Percentiles rank a stretch among this genome's conserved stretches.
phyloP scores from a whole-genome alignment of 2,888 invertebrate genomes.

The Hypercompe scribonia region DNA sequence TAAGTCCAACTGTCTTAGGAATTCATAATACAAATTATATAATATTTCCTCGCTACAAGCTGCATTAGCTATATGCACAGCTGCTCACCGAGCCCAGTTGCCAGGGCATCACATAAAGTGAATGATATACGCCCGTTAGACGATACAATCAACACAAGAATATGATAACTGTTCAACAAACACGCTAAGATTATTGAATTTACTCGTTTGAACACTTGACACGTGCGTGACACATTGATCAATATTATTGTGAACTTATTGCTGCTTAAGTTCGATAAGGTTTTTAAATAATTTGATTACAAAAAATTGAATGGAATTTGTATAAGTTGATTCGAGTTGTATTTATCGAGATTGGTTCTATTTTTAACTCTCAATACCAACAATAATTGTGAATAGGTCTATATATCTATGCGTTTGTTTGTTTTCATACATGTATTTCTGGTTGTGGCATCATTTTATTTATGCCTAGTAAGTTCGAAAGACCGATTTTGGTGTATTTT shows the following conservation, averaged over 20 bases:
- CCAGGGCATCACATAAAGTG: conserved; percentile 15
- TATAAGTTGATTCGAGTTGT: neutral
- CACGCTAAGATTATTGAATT: conserved; percentile 51
- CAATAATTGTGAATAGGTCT: neutral
- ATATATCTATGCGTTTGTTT: neutral
- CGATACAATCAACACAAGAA: conserved; percentile 41
- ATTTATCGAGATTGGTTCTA: neutral
- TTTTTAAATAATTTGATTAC: neutral
- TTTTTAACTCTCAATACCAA: neutral
- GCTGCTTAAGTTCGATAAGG: neutral
- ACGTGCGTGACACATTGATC: conserved; percentile 35
- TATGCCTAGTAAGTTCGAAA: neutral
- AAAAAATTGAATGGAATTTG: neutral
- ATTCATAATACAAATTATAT: neutral
- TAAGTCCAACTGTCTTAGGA: neutral
- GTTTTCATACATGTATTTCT: neutral
- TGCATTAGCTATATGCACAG: neutral
- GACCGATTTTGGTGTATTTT: too few relatives aligned
- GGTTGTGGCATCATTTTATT: neutral
- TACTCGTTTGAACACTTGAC: conserved; percentile 52
- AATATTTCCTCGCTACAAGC: neutral
- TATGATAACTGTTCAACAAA: conserved; percentile 54
- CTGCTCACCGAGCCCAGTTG: neutral
- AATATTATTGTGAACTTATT: conserved; percentile 1
- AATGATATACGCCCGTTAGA: conserved; percentile 40